Evolutionary conservation across 2,888 invertebrate genomes (phyloP), one percentile per base, ranked within the genome.

Genomic region (Torymus tubicola): DNA sequence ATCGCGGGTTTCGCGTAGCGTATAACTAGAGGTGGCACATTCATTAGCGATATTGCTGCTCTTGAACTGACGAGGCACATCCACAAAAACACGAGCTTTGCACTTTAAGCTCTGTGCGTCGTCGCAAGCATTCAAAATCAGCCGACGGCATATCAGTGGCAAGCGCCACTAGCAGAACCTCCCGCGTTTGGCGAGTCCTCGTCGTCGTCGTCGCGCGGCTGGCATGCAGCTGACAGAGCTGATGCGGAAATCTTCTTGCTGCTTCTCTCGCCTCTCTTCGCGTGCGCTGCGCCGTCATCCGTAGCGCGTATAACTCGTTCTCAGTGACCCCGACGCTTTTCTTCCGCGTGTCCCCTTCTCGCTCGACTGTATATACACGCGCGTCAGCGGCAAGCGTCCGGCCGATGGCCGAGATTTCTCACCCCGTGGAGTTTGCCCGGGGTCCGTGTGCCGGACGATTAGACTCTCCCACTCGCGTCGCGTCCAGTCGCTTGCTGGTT

Each of bases 301-400:
- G 63, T 24, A 2, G 73, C 21, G 73, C 24, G 61, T 42, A 73
- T 55, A 68, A 67, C 61, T 78, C 67, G 67, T 64, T 24, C 58
- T 16, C 50, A 42, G 57, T 69, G 57, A 14, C 70, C 18, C 3
- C 52, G 70, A 55, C 70, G 74, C 71, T 72, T 79, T 78, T 81
- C 78, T 78, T 78, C 72, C 42, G 21, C n/a, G 60, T 55, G 21
- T 5, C 55, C 31, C 24, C 61, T 24, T 53, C 64, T 64, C 58
- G n/a, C 71, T 57, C 70, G 50, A 65, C 52, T 80, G n/a, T n/a
- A n/a, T n/a, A n/a, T n/a, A 24, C 60, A 73, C 76, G 63, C 71
- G 65, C 80, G 80, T 80, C 80, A 80, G 53, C 31, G 18, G 31
- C 80, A 80, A 76, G 58, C 69, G 68, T 76, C 80, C 68, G 76